Conservation (phyloP, 2,888 invertebrate genomes). For the Branchinecta sandiegonensis region DNA sequence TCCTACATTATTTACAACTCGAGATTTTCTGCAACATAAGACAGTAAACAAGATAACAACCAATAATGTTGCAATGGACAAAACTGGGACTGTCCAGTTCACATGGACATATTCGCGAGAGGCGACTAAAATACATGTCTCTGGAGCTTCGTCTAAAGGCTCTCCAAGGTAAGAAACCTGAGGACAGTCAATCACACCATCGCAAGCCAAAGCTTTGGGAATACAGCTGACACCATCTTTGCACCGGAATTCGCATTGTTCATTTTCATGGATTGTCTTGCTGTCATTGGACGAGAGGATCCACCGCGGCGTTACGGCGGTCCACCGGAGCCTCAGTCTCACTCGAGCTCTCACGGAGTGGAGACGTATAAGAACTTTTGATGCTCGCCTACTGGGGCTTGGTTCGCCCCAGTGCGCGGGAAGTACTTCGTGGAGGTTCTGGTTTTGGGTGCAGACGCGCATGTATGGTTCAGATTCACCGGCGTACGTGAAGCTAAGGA, state of each 20-base stretch:
- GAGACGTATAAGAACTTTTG: neutral
- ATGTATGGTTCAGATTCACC: neutral
- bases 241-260: slow-evolving; percentile 4
- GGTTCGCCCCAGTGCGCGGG: slow-evolving; percentile 3
- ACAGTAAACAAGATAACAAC: neutral
- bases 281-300: neutral
- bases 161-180: slow-evolving; percentile 4
- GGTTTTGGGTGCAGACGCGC: slow-evolving; percentile 9
- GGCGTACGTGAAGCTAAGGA: neutral
- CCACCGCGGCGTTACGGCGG: slow-evolving; percentile 9
- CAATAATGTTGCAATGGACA: neutral
- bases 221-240: slow-evolving; percentile 1
- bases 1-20: slow-evolving; percentile 8
- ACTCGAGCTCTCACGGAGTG: neutral
- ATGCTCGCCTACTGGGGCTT: neutral
- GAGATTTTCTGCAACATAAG: slow-evolving; percentile 12
- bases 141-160: slow-evolving; percentile 2
- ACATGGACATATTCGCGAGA: neutral
- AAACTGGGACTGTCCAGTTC: neutral
- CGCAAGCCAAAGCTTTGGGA: slow-evolving; percentile 1
- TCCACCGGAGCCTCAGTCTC: neutral
- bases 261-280: neutral
- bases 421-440: neutral
- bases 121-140: neutral
- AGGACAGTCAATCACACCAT: slow-evolving; percentile 1